These are phyloP conservation scores for Coenonympha glycerion DNA, from an alignment of 2,888 invertebrate genomes.

Conservation along the genomic window DNA sequence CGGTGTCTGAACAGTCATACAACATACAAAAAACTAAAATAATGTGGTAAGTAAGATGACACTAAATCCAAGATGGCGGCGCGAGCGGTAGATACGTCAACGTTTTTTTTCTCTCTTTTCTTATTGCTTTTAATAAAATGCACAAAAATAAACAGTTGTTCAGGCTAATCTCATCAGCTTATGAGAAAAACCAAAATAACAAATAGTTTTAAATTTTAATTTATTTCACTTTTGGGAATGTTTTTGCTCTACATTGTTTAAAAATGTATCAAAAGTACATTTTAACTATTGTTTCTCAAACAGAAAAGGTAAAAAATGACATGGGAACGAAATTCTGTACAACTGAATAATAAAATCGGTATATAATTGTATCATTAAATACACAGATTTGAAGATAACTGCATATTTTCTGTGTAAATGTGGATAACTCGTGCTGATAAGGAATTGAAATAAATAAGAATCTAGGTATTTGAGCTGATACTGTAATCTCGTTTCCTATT, in stretches of 20 bases:
- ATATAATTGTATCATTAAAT: not conserved
- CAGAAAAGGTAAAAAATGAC: not conserved
- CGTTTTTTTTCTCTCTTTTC: too few relatives aligned
- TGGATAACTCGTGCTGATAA: not conserved
- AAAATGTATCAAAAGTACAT: too few relatives aligned
- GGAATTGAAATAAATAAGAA: not conserved
- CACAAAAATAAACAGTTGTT: too few relatives aligned
- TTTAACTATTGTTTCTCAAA: not conserved
- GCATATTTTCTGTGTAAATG: not conserved
- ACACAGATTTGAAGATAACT: not conserved
- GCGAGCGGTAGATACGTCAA: too few relatives aligned
- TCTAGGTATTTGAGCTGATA: conserved; percentile 6
- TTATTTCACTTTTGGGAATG: not conserved
- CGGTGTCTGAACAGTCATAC: too few relatives aligned
- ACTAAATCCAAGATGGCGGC: too few relatives aligned
- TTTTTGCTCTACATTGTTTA: not conserved
- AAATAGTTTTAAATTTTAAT: not conserved
- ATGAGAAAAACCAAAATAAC: not conserved
- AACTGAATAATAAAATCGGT: not conserved
- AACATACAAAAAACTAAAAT: too few relatives aligned
- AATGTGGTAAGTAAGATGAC: too few relatives aligned
- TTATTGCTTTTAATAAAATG: too few relatives aligned
- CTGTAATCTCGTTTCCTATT: conserved; percentile 1
- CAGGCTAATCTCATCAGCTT: not conserved
- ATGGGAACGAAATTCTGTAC: not conserved